Evolutionary conservation across 2,888 invertebrate genomes (phyloP), one percentile per base, ranked within the genome.

Genomic region (Drosophila mercatorum): DNA sequence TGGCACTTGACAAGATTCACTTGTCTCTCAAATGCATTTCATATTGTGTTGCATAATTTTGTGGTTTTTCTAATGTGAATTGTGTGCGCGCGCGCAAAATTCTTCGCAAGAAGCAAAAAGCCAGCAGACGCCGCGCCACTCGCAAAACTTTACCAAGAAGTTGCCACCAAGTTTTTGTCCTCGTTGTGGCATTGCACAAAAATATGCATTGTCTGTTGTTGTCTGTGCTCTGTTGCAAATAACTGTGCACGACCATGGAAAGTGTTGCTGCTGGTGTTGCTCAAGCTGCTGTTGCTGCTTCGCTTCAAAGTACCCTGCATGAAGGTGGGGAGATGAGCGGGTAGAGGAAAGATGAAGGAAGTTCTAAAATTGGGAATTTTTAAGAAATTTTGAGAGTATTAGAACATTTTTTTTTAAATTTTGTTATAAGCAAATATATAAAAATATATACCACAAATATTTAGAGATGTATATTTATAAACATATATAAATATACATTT

Each of bases 11-110:
- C 84, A 88, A 88, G 84, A 89, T 89, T 85, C 84, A 85, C 89
- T 89, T 85, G 89, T 85, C 84, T 89, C 47, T 85, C 84, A 88
- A 85, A 89, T 85, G 84, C 89, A 86, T 86, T 86, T 90, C 88
- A 89, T 89, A 86, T 89, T 86, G 88, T 81, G 89, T 75, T 86
- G 86, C 86, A 86, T 86, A 86, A 86, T 89, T 86, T 86, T 88
- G 84, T 88, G 84, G 88, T 66, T 67, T 64, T 76, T 75, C 89
- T 88, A 89, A 85, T 85, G 84, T 89, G 84, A 72, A 84, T 72
- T 81, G 75, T 81, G 72, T 75, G 70, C 68, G 74, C 36, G 52
- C 68, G 36, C 70, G 61, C 41, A 64, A 69, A 72, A 69, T 56
- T 65, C 68, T 41, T 44, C 46, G 60, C 66, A 64, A 51, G 8